Evolutionary conservation across 2,797 vertebrate species (phyloP).

Genomic region (Peromyscus attwateri): DNA sequence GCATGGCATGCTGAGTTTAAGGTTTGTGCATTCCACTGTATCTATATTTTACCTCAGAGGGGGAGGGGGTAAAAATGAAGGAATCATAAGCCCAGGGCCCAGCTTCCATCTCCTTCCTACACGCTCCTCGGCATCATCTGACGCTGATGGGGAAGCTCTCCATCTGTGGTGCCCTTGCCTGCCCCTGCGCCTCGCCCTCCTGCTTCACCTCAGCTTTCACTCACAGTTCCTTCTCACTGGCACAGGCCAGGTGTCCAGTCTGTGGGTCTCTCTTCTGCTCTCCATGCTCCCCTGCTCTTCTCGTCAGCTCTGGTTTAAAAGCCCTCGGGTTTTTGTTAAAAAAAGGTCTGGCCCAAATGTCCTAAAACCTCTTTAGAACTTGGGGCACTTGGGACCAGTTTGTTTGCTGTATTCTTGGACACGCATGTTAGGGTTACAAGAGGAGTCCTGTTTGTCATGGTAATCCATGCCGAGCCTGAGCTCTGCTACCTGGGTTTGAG

Average conservation of each 20-base stretch:
- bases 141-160: neutral
- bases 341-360: neutral
- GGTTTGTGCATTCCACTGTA: neutral
- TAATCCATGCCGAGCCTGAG: neutral
- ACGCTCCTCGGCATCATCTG: fast-evolving
- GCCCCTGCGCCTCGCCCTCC: neutral
- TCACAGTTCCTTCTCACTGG: neutral
- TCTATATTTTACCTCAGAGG: neutral
- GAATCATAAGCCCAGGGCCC: too few relatives aligned
- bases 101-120: fast-evolving
- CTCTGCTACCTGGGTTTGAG: neutral
- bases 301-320: neutral
- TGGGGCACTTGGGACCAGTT: neutral
- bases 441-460: neutral
- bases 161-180: neutral
- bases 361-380: neutral
- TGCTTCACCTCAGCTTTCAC: fast-evolving
- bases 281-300: too few relatives aligned
- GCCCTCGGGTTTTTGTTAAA: neutral
- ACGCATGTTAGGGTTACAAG: too few relatives aligned
- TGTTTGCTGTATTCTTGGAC: neutral
- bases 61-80: neutral
- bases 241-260: neutral
- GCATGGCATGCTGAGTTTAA: neutral
- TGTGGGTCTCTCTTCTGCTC: neutral